These are phyloP conservation scores for Sminthurinus aureus DNA, from an alignment of 2,888 invertebrate species.

Conservation along the genomic window DNA sequence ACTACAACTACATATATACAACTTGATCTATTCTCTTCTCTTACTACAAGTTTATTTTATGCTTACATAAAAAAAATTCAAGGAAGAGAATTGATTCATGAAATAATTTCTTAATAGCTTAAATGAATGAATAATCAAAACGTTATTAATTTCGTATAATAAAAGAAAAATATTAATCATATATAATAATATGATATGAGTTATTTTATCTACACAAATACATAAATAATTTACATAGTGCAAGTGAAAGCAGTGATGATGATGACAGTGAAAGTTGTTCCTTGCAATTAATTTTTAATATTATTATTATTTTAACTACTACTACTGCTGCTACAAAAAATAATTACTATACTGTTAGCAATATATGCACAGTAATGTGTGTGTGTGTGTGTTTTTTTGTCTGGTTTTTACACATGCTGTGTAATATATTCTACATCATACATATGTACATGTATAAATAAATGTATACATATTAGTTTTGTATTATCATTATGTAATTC, in stretches of 20 bases:
- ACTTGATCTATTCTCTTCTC: not conserved
- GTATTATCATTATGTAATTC: no score
- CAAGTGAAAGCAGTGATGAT: not conserved
- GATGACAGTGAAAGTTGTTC: not conserved
- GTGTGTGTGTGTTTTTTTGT: no score
- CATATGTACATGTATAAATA: no score
- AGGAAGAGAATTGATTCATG: not conserved
- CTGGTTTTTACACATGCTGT: no score
- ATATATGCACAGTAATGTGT: no score
- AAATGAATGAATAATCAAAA: not conserved
- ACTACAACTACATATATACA: not conserved
- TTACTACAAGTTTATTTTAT: not conserved
- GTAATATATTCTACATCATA: no score
- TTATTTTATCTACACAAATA: no score
- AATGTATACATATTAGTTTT: no score
- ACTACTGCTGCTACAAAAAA: no score
- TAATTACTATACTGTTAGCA: no score
- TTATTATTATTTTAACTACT: no score
- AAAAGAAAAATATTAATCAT: not conserved
- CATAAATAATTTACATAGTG: not conserved
- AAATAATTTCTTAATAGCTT: no score
- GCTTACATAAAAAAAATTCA: not conserved
- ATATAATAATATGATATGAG: not conserved
- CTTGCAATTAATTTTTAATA: not conserved
- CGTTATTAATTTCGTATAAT: not conserved